phyloP scores from a whole-genome alignment of 1,140 invertebrate genomes.

The Panagrolaimus sp. region DNA sequence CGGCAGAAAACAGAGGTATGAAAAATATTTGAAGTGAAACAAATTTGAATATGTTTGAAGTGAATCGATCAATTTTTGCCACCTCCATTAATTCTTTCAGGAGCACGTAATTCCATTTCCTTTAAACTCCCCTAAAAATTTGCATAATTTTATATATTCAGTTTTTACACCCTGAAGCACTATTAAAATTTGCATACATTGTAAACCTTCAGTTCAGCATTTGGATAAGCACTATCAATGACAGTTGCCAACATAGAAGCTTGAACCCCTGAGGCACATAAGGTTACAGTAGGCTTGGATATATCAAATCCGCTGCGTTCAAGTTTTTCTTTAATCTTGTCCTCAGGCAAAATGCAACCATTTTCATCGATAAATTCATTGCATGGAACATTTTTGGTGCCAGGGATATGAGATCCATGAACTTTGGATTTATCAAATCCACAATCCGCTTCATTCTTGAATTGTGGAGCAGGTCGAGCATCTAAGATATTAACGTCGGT shows the following conservation, averaged over 20 bases:
- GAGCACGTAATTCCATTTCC: conserved; percentile 49
- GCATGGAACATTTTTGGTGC: neutral
- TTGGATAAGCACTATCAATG: conserved; percentile 36
- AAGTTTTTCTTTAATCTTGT: conserved; percentile 14
- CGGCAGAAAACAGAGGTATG: too few relatives aligned
- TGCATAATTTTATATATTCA: conserved; percentile 18
- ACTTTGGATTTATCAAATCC: conserved; percentile 34
- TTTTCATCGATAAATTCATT: neutral
- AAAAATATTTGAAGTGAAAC: too few relatives aligned
- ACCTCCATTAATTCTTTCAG: conserved; percentile 43
- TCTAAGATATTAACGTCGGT: conserved; percentile 42
- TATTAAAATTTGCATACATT: conserved; percentile 31
- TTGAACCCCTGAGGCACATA: conserved; percentile 53
- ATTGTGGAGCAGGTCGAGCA: conserved; percentile 41
- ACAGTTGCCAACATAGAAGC: conserved; percentile 48
- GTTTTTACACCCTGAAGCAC: neutral
- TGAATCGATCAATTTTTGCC: too few relatives aligned
- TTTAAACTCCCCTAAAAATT: conserved; percentile 44
- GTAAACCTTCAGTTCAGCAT: conserved; percentile 34
- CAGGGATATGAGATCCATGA: neutral
- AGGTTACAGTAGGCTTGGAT: conserved; percentile 43
- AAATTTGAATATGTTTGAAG: too few relatives aligned
- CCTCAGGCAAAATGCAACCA: neutral
- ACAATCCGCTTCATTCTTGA: conserved; percentile 48
- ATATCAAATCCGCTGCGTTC: conserved; percentile 23